Evolutionary conservation across 2,888 invertebrate genomes (phyloP), one percentile per base, ranked within the genome.

Genomic region (Notocelia uddmanniana): DNA sequence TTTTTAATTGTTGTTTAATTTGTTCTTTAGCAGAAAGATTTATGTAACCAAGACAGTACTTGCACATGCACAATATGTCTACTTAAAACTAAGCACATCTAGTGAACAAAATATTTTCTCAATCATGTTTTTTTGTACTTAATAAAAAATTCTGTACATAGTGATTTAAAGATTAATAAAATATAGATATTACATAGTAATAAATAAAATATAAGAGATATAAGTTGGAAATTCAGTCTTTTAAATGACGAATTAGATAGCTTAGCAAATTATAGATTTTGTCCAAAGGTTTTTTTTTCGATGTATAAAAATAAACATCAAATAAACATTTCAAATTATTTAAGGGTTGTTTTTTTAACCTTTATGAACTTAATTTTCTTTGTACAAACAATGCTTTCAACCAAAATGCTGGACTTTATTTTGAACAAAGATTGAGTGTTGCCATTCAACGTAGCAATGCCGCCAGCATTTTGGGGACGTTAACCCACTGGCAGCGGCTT

Each of bases 281-380:
- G 34, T 70, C 62, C 57, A 64, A 74, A 59, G 67, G 59, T 68
- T 71, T 73, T 31, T 45, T 69, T 66, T 23, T 57, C 13, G 58
- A 34, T 57, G 59, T 73, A 52, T 73, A 67, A 62, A 73, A 37
- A 63, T 54, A 64, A 26, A 58, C 52, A 66, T 54, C 9, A 68
- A 74, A 74, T 70, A 70, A 68, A 68, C 70, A 70, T 68, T 63
- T 68, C 23, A 70, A 70, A 54, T 41, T 50, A 8, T 11, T 63
- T 31, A 19, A 13, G 11, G 1, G 31, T 63, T 45, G 57, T 74
- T 68, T 73, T 19, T 66, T 54, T 68, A 21, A 15, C 15, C 5
- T 41, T n/a, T 5, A 2, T n/a, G 8, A 13, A 45, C 13, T 45
- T 45, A n/a, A 45, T 3, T 45, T 45, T 45, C n/a, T n/a, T n/a